A percentile compares a stretch with the other conserved stretches of the same genome.
phyloP scores from a whole-genome alignment of 2,113 vertebrate genomes.

The Megaptera novaeangliae region DNA sequence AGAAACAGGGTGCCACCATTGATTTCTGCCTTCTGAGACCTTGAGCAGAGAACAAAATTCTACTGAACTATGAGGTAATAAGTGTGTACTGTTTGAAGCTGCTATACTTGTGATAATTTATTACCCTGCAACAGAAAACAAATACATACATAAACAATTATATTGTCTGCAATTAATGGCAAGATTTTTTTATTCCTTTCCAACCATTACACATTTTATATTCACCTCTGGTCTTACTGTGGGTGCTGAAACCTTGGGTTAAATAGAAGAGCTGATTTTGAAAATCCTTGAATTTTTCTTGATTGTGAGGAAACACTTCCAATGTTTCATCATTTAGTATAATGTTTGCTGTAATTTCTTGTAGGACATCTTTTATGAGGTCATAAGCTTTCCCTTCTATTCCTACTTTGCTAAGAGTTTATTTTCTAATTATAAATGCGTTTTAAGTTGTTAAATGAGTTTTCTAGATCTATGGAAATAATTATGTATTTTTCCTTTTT shows the following conservation, averaged over 20 bases:
- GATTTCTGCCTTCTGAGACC: not conserved
- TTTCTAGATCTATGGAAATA: not conserved
- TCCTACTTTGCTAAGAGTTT: not conserved
- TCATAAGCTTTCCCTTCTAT: not conserved
- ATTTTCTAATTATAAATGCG: not conserved
- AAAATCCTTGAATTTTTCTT: slow-evolving; percentile 4
- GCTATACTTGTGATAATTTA: not conserved
- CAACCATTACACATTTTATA: not conserved
- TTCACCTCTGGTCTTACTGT: not conserved
- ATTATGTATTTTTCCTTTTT: not conserved
- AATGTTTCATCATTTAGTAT: not conserved
- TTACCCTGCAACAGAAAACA: not conserved
- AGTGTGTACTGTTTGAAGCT: not conserved
- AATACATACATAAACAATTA: not conserved
- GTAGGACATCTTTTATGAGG: not conserved
- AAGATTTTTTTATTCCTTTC: not conserved
- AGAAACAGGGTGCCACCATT: not conserved
- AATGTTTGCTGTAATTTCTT: not conserved
- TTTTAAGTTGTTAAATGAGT: not conserved
- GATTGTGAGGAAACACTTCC: not conserved
- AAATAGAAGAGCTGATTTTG: not conserved
- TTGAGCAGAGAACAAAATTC: not conserved
- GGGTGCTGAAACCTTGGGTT: not conserved
- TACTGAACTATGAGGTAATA: not conserved
- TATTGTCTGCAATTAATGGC: not conserved